Evolutionary conservation across 2,797 vertebrate genomes (phyloP), one percentile per base, ranked within the genome.

Genomic region (Protosalanx chinensis): DNA sequence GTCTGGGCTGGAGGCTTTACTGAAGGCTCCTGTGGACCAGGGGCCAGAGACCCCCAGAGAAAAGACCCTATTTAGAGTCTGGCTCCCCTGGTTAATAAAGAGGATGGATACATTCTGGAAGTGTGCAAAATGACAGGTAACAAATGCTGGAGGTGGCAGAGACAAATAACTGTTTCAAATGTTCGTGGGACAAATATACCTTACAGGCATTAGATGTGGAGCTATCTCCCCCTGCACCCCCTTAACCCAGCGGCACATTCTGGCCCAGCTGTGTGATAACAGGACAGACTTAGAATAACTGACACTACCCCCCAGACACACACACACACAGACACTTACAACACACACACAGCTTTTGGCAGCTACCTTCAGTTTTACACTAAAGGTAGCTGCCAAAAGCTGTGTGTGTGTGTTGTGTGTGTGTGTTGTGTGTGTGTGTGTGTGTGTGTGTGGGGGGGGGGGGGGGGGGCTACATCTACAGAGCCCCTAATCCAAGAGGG

Each of bases 271-370:
- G 60, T 72, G 57, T 82, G 68, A 73, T 46, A 69, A 56, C 16
- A 16, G 51, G 51, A 56, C 37, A 3, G 62, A 77, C 79, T 80
- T 85, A 85, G 88, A 82, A 84, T 60, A 72, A 82, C 76, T 73
- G 76, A 72, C 75, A 80, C 71, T 69, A 74, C 23, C 23, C 23
- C 23, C 23, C 23, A 1, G n/a, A n/a, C n/a, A n/a, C n/a, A n/a
- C n/a, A 27, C 23, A 27, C 23, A 27, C 23, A 27, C 23, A 27
- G 23, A 27, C 23, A 27, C 23, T 27, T 27, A 27, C 23, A 27
- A 27, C 23, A 27, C 23, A 27, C 23, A 27, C 23, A 27, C 23
- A 27, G 23, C 23, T 27, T 27, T 27, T 27, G 23, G 23, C 23
- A 27, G 23, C 23, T 27, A 27, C 23, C 23, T 27, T 27, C 23